phyloP scores from a whole-genome alignment of 2,797 vertebrate genomes.

The Bradypodion pumilum region DNA sequence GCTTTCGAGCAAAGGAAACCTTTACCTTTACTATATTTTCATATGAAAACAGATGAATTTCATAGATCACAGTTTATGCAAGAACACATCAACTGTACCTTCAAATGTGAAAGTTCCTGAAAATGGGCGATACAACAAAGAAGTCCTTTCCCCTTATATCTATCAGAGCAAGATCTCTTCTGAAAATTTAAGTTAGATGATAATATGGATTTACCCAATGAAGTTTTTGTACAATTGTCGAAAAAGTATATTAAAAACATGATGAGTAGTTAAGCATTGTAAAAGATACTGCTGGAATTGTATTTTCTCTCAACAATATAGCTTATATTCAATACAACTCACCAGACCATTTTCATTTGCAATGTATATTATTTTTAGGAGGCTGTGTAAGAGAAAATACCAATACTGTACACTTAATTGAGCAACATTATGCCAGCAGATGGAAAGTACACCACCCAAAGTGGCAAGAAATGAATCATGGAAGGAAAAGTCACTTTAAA shows the following conservation, averaged over 20 bases:
- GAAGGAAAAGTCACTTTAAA: slow-evolving; percentile 1
- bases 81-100: neutral
- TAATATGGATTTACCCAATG: neutral
- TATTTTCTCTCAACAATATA: neutral
- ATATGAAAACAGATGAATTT: neutral
- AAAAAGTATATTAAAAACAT: neutral
- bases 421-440: neutral
- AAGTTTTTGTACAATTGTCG: neutral
- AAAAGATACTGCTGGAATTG: neutral
- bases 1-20: too few relatives aligned
- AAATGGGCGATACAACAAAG: neutral
- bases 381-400: neutral
- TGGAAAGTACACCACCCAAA: slow-evolving; percentile 6
- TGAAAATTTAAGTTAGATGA: neutral
- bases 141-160: too few relatives aligned
- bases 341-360: neutral
- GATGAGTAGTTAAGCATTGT: neutral
- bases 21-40: too few relatives aligned
- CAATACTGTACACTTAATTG: neutral
- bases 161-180: too few relatives aligned
- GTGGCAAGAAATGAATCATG: rapidly evolving
- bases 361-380: neutral
- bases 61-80: neutral
- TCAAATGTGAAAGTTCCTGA: neutral
- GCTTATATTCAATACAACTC: neutral